Evolutionary conservation across 2,797 vertebrate species (phyloP).

Genomic region (Mastacembelus armatus): DNA sequence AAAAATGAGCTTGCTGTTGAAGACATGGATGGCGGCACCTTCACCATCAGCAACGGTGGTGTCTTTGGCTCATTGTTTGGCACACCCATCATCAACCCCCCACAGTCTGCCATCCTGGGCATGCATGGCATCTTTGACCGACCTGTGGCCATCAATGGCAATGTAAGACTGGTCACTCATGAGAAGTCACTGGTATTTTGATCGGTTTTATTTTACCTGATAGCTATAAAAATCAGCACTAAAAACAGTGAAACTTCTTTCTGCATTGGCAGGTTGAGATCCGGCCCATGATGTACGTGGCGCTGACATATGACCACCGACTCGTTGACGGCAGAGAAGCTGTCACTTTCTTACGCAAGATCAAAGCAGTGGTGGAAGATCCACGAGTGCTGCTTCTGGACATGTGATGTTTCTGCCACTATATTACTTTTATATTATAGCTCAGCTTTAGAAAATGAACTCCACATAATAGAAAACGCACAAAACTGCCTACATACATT

Average conservation of each 20-base stretch:
- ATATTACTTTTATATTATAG: conserved; percentile 7
- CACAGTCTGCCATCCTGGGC: conserved; percentile 95
- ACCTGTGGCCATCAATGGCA: conserved; percentile 90
- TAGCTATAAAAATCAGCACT: not conserved
- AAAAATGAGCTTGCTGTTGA: conserved; percentile 95
- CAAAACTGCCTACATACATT: conserved; percentile 4
- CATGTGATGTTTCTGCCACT: conserved; percentile 82
- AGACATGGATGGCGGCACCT: conserved; percentile 97
- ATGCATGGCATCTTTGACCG: conserved; percentile 95
- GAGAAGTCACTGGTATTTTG: no score
- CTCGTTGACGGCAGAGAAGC: conserved; percentile 96
- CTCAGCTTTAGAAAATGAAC: conserved; percentile 28
- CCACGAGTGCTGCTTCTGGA: conserved; percentile 92
- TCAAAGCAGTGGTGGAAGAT: conserved; percentile 95
- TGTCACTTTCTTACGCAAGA: conserved; percentile 93
- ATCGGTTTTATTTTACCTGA: no score
- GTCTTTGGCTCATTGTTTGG: conserved; percentile 96
- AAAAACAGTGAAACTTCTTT: not conserved
- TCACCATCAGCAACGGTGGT: conserved; percentile 96
- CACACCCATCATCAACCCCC: conserved; percentile 96
- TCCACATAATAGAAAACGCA: conserved; percentile 12
- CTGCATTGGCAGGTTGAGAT: conserved; percentile 86
- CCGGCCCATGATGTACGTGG: conserved; percentile 96
- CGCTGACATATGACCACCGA: conserved; percentile 94
- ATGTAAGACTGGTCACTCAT: conserved; percentile 88